phyloP scores from a whole-genome alignment of 2,888 invertebrate genomes.

The Nasonovia ribisnigri region DNA sequence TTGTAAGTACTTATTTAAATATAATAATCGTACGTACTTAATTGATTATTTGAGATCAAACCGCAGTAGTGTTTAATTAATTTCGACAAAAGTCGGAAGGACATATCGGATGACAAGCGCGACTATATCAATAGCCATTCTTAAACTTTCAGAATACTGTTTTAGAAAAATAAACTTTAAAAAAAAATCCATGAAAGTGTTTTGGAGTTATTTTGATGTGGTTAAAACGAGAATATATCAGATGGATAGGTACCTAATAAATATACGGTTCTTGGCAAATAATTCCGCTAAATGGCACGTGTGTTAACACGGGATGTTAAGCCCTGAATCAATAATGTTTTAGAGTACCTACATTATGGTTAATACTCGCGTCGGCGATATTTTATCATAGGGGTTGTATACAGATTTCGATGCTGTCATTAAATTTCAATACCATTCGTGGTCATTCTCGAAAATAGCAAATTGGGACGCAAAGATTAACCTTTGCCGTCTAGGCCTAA shows the following conservation, averaged over 20 bases:
- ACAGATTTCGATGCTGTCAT: neutral
- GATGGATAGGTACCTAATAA: neutral
- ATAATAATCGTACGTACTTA: neutral
- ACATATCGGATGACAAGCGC: neutral
- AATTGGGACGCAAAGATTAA: conserved; percentile 32
- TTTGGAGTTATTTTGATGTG: neutral
- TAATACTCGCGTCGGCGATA: neutral
- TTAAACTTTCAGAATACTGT: neutral
- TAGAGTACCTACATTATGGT: neutral
- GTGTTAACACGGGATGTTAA: neutral
- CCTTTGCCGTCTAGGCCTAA: conserved; percentile 33
- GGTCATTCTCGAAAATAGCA: neutral
- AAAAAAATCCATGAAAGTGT: neutral
- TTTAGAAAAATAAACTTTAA: neutral
- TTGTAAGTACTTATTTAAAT: neutral
- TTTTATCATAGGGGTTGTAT: neutral
- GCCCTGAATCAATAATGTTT: conserved; percentile 18
- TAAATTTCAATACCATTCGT: neutral
- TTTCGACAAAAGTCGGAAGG: neutral
- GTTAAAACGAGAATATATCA: neutral
- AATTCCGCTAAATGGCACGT: neutral
- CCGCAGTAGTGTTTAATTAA: neutral
- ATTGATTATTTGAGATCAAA: neutral
- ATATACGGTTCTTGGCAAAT: neutral
- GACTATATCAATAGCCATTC: neutral